Evolutionary conservation across 1,140 invertebrate species (phyloP).

Genomic region (Bombus cullumanus): DNA sequence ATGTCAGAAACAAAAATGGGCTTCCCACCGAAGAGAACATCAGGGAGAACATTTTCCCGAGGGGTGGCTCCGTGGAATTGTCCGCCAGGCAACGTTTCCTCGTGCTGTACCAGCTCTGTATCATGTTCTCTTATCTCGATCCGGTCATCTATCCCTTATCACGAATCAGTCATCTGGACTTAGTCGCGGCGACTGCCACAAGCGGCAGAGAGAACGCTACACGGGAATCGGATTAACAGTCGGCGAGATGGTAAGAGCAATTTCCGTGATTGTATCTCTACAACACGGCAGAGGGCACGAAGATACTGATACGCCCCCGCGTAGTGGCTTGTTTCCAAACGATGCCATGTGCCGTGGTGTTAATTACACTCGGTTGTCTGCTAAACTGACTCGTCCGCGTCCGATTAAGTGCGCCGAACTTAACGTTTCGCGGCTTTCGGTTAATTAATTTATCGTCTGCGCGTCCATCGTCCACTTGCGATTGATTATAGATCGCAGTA

Average conservation of each 20-base stretch:
- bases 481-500: background rate
- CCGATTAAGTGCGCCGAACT: conserved; percentile 38
- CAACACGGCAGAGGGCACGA: conserved; percentile 27
- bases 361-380: conserved; percentile 65
- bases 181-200: conserved; percentile 26
- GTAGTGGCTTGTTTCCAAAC: conserved; percentile 39
- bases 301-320: conserved; percentile 47
- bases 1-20: background rate
- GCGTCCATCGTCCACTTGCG: background rate
- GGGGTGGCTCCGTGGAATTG: background rate
- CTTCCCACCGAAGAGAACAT: background rate
- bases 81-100: background rate
- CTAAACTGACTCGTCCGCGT: conserved; percentile 48
- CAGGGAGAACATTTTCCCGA: background rate
- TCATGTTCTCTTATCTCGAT: conserved; percentile 42
- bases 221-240: conserved; percentile 70
- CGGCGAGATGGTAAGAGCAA: conserved; percentile 72
- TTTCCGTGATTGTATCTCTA: conserved; percentile 70
- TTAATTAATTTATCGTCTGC: conserved; percentile 36
- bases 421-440: conserved; percentile 32
- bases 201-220: conserved; percentile 32
- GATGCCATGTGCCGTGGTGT: conserved; percentile 38
- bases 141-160: conserved; percentile 63
- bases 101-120: background rate
- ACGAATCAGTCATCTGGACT: conserved; percentile 57